A percentile compares a stretch with the other conserved stretches of the same genome.
These are phyloP conservation scores for Metalampra italica DNA, from an alignment of 2,888 invertebrate species.

Conservation along the genomic window DNA sequence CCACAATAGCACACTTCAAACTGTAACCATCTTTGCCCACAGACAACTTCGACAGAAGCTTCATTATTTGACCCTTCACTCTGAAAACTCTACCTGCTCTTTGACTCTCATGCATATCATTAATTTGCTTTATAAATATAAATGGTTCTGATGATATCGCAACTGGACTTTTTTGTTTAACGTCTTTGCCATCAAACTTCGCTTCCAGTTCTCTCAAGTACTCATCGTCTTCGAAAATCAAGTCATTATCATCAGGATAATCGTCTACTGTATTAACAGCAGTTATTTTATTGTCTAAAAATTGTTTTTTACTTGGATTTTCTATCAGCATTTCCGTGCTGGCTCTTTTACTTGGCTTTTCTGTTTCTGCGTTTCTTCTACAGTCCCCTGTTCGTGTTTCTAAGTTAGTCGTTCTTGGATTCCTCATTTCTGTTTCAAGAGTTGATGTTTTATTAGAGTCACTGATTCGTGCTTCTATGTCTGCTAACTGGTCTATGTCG, in stretches of 20 bases:
- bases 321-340: constrained; percentile 19
- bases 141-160: constrained; percentile 50
- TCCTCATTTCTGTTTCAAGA: neutral
- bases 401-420: too few relatives aligned
- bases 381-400: neutral
- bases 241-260: constrained; percentile 49
- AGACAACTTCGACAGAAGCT: constrained; percentile 73
- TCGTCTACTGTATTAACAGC: constrained; percentile 34
- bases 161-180: constrained; percentile 19
- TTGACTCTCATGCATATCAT: constrained; percentile 40
- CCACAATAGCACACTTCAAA: constrained; percentile 76
- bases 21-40: constrained; percentile 74
- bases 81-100: constrained; percentile 63
- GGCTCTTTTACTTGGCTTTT: constrained; percentile 37
- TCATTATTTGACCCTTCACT: constrained; percentile 78
- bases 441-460: constrained; percentile 1
- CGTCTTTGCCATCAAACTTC: constrained; percentile 34
- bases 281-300: constrained; percentile 28
- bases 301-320: constrained; percentile 10
- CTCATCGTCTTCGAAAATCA: constrained; percentile 57
- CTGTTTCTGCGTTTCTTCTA: constrained; percentile 19
- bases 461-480: constrained; percentile 48
- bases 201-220: constrained; percentile 54
- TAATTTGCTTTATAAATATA: constrained; percentile 66
- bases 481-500: constrained; percentile 54